Evolutionary conservation across 2,888 invertebrate genomes (phyloP), one percentile per base, ranked within the genome.

Genomic region (Tinea trinotella): DNA sequence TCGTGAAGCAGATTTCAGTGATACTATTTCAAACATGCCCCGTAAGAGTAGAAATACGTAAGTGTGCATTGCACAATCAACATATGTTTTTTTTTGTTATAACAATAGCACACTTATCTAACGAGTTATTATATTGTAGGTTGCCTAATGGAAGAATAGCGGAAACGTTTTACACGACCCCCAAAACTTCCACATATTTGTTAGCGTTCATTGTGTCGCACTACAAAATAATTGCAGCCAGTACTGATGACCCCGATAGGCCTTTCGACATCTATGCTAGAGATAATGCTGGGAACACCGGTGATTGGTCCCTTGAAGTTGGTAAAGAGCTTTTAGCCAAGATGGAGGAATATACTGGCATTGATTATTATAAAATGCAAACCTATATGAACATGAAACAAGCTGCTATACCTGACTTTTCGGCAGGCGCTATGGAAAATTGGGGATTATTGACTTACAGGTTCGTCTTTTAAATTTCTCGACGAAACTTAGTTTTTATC

Each of bases 141-240:
- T 54, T 64, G 9, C 1, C 53, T 0, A 62, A 62, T 15, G 73
- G 72, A 44, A 68, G 75, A 56, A 52, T 74, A 1, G 60, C 75
- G 0, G 85, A 86, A 58, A 67, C 68, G 0, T 91, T 90, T 66
- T 59, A 76, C 59, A 83, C 84, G 10, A 90, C 90, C 0, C 90
- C 90, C 0, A 57, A 69, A 13, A 95, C 95, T 87, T 93, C 94
- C 0, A 93, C 95, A 0, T 97, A 97, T 65, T 80, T 97, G 46
- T 85, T 96, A 10, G 96, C 96, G 0, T 92, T 97, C 65, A 90
- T 95, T 1, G 91, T 97, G 0, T 94, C 94, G n/a, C 91, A 94
- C 61, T 92, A 93, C n/a, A 56, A 61, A 17, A 60, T 52, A 1
- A 70, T 77, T 0, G 67, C 74, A 0, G 35, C 56, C 7, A 36